Conservation (phyloP, 1,140 invertebrate species). For the Pinna nobilis region DNA sequence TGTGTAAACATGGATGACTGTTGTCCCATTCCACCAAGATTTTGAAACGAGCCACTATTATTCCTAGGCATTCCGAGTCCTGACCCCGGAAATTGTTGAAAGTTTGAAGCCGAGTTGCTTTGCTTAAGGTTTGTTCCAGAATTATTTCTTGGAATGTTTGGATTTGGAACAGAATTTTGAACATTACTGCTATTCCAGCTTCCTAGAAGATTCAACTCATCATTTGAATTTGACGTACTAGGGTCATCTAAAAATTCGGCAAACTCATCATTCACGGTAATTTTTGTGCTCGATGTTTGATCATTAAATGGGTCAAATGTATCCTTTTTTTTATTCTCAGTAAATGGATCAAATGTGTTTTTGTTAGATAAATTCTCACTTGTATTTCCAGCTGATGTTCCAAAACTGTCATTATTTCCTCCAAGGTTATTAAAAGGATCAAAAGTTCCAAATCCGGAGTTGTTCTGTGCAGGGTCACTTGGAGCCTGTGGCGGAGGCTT, state of each 20-base stretch:
- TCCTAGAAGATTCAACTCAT: slow-evolving; percentile 63
- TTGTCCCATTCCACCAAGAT: neutral
- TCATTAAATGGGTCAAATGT: slow-evolving; percentile 64
- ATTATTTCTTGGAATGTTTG: slow-evolving; percentile 36
- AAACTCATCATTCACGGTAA: too few species aligned
- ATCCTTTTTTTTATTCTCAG: slow-evolving; percentile 31
- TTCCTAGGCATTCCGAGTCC: slow-evolving; percentile 58
- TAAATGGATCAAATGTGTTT: slow-evolving; percentile 22
- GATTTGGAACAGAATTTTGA: slow-evolving; percentile 11
- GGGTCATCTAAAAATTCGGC: too few species aligned
- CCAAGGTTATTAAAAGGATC: slow-evolving; percentile 22
- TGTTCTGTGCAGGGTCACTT: neutral
- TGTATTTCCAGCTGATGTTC: neutral
- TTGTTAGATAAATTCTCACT: neutral
- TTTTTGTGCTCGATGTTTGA: too few species aligned
- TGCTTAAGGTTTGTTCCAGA: slow-evolving; percentile 45
- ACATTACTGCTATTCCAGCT: slow-evolving; percentile 62
- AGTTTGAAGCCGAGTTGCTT: slow-evolving; percentile 51
- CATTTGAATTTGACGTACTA: neutral
- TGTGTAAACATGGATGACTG: too few species aligned
- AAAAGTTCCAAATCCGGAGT: neutral
- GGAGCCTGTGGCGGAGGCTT: too few species aligned
- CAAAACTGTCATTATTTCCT: neutral
- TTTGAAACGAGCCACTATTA: slow-evolving; percentile 68
- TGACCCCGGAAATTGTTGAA: slow-evolving; percentile 25